phyloP scores from a whole-genome alignment of 2,888 invertebrate species.

The Macrophya annulata region DNA sequence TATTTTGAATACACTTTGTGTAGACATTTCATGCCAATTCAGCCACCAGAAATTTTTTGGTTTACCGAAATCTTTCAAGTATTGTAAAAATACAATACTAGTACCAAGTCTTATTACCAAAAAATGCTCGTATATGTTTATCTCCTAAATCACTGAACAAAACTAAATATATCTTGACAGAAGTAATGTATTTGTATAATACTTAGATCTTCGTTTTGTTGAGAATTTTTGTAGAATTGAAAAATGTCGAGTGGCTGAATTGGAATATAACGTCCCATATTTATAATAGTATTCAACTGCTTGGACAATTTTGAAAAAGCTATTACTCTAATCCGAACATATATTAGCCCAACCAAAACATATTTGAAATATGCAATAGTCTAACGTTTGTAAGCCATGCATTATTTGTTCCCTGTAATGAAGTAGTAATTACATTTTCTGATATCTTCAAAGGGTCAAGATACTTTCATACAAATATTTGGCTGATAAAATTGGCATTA shows the following conservation, averaged over 20 bases:
- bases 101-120: background rate
- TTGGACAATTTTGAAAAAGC: background rate
- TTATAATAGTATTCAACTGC: background rate
- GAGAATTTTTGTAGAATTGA: too few species aligned
- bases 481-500: conserved; percentile 47
- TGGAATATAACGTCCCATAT: background rate
- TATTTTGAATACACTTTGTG: background rate
- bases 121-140: background rate
- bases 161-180: too few species aligned
- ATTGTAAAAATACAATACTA: too few species aligned
- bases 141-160: too few species aligned
- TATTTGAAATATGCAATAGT: conserved; percentile 31
- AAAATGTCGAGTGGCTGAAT: background rate
- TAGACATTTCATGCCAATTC: background rate
- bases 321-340: background rate
- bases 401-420: background rate
- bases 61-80: too few species aligned
- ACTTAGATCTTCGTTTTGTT: too few species aligned
- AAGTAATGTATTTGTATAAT: too few species aligned
- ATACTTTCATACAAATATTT: conserved; percentile 14
- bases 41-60: too few species aligned
- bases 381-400: conserved; percentile 28
- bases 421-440: background rate
- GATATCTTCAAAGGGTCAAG: background rate
- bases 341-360: conserved; percentile 25